phyloP scores from a whole-genome alignment of 2,797 vertebrate genomes.

The Xenentodon cancila region DNA sequence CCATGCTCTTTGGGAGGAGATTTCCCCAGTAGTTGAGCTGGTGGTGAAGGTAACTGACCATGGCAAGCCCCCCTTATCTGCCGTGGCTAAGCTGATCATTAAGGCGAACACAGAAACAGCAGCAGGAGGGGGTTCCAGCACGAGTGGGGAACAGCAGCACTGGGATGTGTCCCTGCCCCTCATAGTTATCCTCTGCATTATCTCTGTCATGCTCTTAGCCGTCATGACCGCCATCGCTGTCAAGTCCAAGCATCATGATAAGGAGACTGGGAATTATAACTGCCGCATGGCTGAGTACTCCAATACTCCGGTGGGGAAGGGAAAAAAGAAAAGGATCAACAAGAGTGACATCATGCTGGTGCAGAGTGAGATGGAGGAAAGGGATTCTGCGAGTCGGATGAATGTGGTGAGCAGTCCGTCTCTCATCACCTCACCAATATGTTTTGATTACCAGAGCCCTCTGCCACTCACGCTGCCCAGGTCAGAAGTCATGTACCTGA shows the following conservation, averaged over 20 bases:
- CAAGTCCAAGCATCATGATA: constrained; percentile 98
- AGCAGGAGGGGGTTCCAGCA: constrained; percentile 89
- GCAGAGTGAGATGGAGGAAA: constrained; percentile 98
- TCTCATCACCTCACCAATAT: constrained; percentile 98
- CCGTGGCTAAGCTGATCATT: constrained; percentile 96
- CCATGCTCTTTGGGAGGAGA: constrained; percentile 96
- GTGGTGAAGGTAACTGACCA: constrained; percentile 98
- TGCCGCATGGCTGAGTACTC: constrained; percentile 98
- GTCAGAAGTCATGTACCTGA: constrained; percentile 99
- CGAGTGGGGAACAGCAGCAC: constrained; percentile 92
- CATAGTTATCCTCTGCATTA: constrained; percentile 97
- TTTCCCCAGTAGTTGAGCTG: constrained; percentile 91
- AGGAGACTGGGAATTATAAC: constrained; percentile 98
- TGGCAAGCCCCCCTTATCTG: constrained; percentile 95
- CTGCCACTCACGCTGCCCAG: constrained; percentile 97
- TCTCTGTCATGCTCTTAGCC: constrained; percentile 96
- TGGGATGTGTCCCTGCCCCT: constrained; percentile 98
- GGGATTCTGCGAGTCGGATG: constrained; percentile 98
- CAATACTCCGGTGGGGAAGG: constrained; percentile 94
- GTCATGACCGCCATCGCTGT: constrained; percentile 99
- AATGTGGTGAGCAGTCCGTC: constrained; percentile 99
- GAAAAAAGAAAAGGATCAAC: constrained; percentile 99
- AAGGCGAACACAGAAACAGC: constrained; percentile 89
- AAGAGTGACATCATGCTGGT: constrained; percentile 99
- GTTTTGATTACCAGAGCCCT: constrained; percentile 99